A percentile compares a stretch with the other conserved stretches of the same genome.
Conservation (phyloP, 2,888 invertebrate genomes). For the Apodemia hepburni region DNA sequence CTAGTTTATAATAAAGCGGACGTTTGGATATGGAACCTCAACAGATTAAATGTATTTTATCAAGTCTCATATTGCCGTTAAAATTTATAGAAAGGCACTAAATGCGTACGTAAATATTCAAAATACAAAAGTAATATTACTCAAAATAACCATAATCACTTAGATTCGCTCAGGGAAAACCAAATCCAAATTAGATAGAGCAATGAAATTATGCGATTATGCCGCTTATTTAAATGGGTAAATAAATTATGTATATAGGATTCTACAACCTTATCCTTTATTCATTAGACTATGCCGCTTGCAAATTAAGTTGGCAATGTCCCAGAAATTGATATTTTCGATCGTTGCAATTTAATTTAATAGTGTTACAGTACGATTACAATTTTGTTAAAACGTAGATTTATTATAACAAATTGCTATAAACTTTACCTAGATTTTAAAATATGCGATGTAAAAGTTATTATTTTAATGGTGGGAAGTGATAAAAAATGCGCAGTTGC, state of each 20-base stretch:
- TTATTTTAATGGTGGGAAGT: constrained; percentile 72
- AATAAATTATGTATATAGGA: constrained; percentile 30
- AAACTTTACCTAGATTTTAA: constrained; percentile 37
- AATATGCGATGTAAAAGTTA: constrained; percentile 61
- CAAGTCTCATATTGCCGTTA: too few relatives aligned
- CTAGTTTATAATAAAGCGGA: too few relatives aligned
- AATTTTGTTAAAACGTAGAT: constrained; percentile 17
- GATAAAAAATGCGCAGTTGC: constrained; percentile 60
- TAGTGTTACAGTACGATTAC: constrained; percentile 17
- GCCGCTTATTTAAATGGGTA: constrained; percentile 25
- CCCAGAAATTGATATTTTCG: constrained; percentile 36
- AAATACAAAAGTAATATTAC: neutral
- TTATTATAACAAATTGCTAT: constrained; percentile 23
- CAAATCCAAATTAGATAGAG: constrained; percentile 12
- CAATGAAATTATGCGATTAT: constrained; percentile 21
- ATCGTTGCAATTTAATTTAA: constrained; percentile 29
- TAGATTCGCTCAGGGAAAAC: constrained; percentile 11
- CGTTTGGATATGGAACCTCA: too few relatives aligned
- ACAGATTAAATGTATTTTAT: too few relatives aligned
- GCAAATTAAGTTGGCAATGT: constrained; percentile 36
- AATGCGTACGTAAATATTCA: neutral
- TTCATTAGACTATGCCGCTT: constrained; percentile 38
- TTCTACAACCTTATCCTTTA: constrained; percentile 36
- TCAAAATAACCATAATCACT: constrained; percentile 4
- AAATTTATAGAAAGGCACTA: too few relatives aligned